Evolutionary conservation across 2,797 vertebrate genomes (phyloP), one percentile per base, ranked within the genome.

Genomic region (Syngnathus acus): DNA sequence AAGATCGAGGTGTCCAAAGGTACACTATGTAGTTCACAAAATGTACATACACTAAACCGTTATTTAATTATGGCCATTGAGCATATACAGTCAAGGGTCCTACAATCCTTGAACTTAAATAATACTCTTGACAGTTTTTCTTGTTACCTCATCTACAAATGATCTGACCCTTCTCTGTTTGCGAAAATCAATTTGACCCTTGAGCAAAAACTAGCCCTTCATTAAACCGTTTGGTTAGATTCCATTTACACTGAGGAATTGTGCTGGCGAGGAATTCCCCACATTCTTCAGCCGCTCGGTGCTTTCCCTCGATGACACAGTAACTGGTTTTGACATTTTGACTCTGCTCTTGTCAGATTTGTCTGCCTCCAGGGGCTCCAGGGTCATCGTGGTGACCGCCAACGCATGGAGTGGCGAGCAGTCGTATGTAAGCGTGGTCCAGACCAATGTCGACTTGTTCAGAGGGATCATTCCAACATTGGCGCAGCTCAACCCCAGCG

Each of bases 361-460:
- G 70, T 91, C 93, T 16, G 87, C 93, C 54, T 93, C 94, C 1
- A 91, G 89, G 0, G 92, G 90, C 73, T 99, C 97, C 63, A 92
- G 85, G 78, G 92, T 98, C 47, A 84, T 99, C 5, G 88, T 98
- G 72, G 83, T 99, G 71, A 98, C 95, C 0, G 87, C 93, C 0
- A 98, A 97, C 19, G 92, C 92, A 5, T 93, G 96, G 90, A 95
- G 93, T 69, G 88, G 88, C 3, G 92, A 94, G 78, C 92, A 97
- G 84, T 95, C 96, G 0, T 98, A 97, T 1, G 81, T 92, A 0
- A 90, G 90, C 16, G 93, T 96, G 64, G 88, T 99, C 32, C 96
- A 99, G 81, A 94, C 90, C 40, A 99, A 99, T 0, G 97, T 96
- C 68, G 93, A 98, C 68, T 81, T 97, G 77, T 96, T 94, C 82